phyloP scores from a whole-genome alignment of 2,113 vertebrate genomes.

The Lutjanus erythropterus region DNA sequence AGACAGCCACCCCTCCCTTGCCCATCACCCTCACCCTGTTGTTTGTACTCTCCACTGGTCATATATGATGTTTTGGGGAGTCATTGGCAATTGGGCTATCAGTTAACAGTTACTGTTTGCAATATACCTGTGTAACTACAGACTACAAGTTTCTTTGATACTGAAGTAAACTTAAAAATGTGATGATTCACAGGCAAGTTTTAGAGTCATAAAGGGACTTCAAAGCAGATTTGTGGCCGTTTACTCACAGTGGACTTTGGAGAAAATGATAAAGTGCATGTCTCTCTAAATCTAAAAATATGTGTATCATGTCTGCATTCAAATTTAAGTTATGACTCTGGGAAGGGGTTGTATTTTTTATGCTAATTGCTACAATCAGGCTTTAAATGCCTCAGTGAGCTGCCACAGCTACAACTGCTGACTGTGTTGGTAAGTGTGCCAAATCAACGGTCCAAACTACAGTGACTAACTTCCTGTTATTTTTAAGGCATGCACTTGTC shows the following conservation, averaged over 20 bases:
- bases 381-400: slow-evolving; percentile 8
- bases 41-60: no score
- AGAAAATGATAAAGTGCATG: no score
- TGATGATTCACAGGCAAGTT: neutral
- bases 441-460: neutral
- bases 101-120: no score
- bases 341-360: neutral
- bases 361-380: neutral
- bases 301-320: neutral
- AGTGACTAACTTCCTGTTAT: neutral
- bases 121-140: no score
- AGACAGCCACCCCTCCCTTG: neutral
- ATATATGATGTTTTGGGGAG: no score
- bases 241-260: no score
- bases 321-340: neutral
- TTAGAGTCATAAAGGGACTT: neutral
- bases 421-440: neutral
- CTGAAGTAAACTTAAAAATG: neutral
- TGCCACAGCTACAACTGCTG: neutral
- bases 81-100: no score
- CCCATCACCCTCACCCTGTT: no score
- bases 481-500: neutral
- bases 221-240: neutral
- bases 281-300: neutral
- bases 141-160: no score